Percentiles rank a stretch among this genome's conserved stretches.
Evolutionary conservation across 2,888 invertebrate genomes (phyloP).

Genomic region (Glyphotaelius pellucidus): DNA sequence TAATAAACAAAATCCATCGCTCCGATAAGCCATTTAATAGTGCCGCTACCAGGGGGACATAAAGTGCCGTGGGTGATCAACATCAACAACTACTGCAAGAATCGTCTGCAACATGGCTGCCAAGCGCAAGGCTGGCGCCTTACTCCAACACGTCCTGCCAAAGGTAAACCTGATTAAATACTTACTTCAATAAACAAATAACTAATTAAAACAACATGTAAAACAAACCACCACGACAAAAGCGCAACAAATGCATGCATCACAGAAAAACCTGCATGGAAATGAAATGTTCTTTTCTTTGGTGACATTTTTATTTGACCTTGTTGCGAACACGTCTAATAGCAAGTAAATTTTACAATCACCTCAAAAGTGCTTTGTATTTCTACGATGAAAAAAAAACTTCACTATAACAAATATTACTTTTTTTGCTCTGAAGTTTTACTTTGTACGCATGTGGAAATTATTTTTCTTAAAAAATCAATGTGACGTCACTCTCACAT

Average conservation of each 20-base stretch:
- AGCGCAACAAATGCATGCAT: neutral
- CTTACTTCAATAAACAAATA: neutral
- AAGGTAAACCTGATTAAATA: slow-evolving; percentile 72
- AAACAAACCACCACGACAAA: neutral
- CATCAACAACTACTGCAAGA: neutral
- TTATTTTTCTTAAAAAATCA: neutral
- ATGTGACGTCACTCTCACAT: neutral
- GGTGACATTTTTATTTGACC: neutral
- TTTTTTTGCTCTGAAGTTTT: neutral
- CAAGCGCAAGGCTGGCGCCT: slow-evolving; percentile 85
- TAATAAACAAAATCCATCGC: slow-evolving; percentile 5
- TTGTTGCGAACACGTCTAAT: neutral
- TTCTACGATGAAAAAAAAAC: neutral
- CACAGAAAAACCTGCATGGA: neutral
- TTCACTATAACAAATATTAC: neutral
- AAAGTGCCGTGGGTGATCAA: slow-evolving; percentile 8
- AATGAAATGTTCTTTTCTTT: neutral
- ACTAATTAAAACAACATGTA: neutral
- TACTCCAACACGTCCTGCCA: slow-evolving; percentile 82
- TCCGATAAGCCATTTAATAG: slow-evolving; percentile 30
- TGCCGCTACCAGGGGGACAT: slow-evolving; percentile 27
- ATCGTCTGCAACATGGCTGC: slow-evolving; percentile 79
- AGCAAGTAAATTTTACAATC: neutral
- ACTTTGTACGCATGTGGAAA: neutral
- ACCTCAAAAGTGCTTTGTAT: neutral